phyloP scores from a whole-genome alignment of 2,888 invertebrate species.

The Tetropium fuscum region DNA sequence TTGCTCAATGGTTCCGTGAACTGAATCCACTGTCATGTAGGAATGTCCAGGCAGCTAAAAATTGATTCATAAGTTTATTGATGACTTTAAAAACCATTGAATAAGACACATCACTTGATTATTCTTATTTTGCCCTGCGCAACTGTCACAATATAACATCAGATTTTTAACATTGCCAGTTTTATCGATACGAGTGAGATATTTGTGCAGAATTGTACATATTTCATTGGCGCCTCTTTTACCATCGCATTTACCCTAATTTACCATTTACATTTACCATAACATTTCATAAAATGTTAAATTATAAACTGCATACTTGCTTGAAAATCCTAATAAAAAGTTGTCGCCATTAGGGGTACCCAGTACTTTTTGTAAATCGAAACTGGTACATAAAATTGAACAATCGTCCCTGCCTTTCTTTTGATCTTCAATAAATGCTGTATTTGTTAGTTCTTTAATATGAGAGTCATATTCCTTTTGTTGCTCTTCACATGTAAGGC shows the following conservation, averaged over 20 bases:
- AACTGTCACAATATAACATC: neutral
- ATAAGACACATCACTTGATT: neutral
- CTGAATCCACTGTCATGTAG: neutral
- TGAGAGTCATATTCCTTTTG: neutral
- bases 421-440: too few relatives aligned
- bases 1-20: neutral
- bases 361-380: too few relatives aligned
- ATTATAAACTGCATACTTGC: constrained; percentile 1
- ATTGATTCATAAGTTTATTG: neutral
- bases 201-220: neutral
- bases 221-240: neutral
- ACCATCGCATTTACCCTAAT: neutral
- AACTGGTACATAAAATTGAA: too few relatives aligned
- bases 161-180: too few relatives aligned
- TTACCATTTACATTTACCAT: too few relatives aligned
- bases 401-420: too few relatives aligned
- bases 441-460: neutral
- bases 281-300: neutral
- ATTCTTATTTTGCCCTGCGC: neutral
- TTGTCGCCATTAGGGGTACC: too few relatives aligned
- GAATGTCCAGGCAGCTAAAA: neutral
- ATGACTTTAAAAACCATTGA: neutral
- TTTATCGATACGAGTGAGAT: neutral
- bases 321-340: neutral
- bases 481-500: neutral